Base-by-base conservation (phyloP, 2,888 invertebrate species). In the Cartodere bifasciata region DNA sequence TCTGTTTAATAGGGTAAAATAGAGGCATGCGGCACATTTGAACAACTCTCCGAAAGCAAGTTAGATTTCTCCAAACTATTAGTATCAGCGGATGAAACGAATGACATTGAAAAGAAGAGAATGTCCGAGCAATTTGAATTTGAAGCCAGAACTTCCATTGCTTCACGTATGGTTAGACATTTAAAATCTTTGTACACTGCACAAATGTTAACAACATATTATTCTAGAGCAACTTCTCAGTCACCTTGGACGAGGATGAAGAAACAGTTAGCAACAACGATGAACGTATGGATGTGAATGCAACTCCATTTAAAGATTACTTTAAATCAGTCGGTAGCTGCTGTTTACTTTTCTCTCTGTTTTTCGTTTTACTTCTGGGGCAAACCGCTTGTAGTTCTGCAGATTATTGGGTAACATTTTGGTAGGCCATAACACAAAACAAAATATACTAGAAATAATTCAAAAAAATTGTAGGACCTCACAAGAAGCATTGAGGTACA, bases 1-100 rank as follows among this genome's bases (percentile, higher is more conserved):
- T 28, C 23, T n/a, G 13, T 31, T 28, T 38, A 44, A 27, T 31
- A 75, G 65, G 75, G 75, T 3, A 38, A 48, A 15, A 60, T 75
- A 16, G 66, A 70, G 45, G 65, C 66, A 3, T 65, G 68, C 46
- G 76, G 75, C 16, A 69, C 68, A 0, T 74, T 70, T 40, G 58
- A 64, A 4, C 70, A 75, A 37, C 48, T 77, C 7, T 54, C 65
- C 20, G 60, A 58, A 9, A 66, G 68, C 2, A 70, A 71, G 9
- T 63, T 72, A 55, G 68, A 75, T 45, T 72, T 77, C 35, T 68
- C 72, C 0, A 69, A 72, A 50, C 40, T 52, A 36, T 32, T 54
- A 11, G 34, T 47, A 10, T n/a, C n/a, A n/a, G n/a, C n/a, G n/a
- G 39, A 42, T 20, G 43, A 42, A 35, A 34, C 31, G 2, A 28